These are phyloP conservation scores for Leguminivora glycinivorella DNA, from an alignment of 1,140 invertebrate genomes.

Conservation along the genomic window DNA sequence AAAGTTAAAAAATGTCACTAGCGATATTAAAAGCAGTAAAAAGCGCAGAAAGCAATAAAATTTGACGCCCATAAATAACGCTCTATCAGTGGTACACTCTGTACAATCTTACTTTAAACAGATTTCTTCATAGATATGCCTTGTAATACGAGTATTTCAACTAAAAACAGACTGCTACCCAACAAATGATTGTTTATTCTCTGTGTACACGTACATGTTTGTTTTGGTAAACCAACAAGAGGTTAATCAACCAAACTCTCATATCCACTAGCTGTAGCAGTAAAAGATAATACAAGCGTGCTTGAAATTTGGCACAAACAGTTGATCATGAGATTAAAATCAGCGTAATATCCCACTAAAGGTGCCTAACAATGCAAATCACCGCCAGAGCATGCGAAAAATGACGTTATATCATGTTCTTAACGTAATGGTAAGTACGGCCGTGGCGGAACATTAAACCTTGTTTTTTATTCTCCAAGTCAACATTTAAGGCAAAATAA, in stretches of 20 bases:
- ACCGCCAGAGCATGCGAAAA: slow-evolving; percentile 41
- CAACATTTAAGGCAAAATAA: slow-evolving; percentile 52
- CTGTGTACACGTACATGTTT: neutral
- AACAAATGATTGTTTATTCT: neutral
- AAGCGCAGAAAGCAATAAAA: slow-evolving; percentile 22
- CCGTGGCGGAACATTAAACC: slow-evolving; percentile 50
- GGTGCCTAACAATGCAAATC: slow-evolving; percentile 35
- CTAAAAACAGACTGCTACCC: neutral
- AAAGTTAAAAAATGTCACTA: slow-evolving; percentile 46
- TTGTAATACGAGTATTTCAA: neutral
- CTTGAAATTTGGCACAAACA: slow-evolving; percentile 8
- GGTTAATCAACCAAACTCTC: neutral
- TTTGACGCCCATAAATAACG: slow-evolving; percentile 6
- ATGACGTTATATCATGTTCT: slow-evolving; percentile 37
- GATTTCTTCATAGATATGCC: slow-evolving; percentile 14
- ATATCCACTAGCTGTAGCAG: slow-evolving; percentile 2
- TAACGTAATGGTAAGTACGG: slow-evolving; percentile 34
- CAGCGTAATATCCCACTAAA: slow-evolving; percentile 7
- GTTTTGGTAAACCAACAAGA: neutral
- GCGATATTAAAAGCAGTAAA: slow-evolving; percentile 54
- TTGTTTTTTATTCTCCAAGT: slow-evolving; percentile 50
- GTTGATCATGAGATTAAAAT: neutral
- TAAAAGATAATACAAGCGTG: neutral
- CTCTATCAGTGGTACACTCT: neutral
- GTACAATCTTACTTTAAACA: neutral